Conservation (phyloP, 2,797 vertebrate species). For the Halcyon leucocephala region DNA sequence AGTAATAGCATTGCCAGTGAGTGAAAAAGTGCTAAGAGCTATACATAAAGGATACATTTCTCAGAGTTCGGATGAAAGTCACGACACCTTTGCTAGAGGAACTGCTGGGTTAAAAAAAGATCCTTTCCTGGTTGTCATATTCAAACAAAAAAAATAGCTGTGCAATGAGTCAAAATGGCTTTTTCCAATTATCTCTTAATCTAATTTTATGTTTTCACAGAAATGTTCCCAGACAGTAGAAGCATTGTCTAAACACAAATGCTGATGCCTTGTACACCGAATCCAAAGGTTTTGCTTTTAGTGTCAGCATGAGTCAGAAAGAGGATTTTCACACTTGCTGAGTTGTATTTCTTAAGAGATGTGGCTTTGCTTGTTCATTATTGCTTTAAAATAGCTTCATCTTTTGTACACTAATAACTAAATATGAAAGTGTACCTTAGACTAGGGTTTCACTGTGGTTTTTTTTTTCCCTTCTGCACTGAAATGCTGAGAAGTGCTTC, state of each 20-base stretch:
- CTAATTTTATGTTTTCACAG: not conserved
- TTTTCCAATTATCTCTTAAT: not conserved
- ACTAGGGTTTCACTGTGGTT: not conserved
- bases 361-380: not conserved
- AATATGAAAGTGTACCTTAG: not conserved
- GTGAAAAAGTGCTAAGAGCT: not conserved
- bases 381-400: not conserved
- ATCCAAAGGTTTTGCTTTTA: not conserved
- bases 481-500: conserved; percentile 41
- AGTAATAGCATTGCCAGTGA: not conserved
- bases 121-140: not conserved
- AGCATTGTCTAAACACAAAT: not conserved
- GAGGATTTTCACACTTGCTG: not conserved
- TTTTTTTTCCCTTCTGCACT: not conserved
- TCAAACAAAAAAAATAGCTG: not conserved
- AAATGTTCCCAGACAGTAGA: not conserved
- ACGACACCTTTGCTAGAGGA: not conserved
- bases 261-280: not conserved
- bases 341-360: not conserved
- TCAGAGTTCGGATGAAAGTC: not conserved
- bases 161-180: not conserved
- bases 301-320: not conserved
- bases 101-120: not conserved
- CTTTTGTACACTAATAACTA: not conserved
- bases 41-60: not conserved